A percentile compares a stretch with the other conserved stretches of the same genome.
Evolutionary conservation across 2,888 invertebrate genomes (phyloP).

Genomic region (Ganaspis brasiliensis): DNA sequence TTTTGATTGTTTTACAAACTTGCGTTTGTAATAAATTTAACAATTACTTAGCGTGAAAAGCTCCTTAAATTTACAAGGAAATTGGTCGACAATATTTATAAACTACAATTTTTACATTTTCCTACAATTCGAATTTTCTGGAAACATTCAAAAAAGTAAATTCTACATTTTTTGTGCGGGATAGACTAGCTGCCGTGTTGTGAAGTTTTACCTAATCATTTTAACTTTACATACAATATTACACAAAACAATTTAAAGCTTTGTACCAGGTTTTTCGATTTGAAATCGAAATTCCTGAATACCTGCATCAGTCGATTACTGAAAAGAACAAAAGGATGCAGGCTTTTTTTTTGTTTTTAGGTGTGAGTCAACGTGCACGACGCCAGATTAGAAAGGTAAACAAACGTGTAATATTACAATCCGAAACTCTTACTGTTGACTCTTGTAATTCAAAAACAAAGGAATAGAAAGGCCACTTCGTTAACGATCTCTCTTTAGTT

Average conservation of each 20-base stretch:
- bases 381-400: slow-evolving; percentile 19
- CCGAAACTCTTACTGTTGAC: slow-evolving; percentile 27
- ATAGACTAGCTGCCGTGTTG: slow-evolving; percentile 28
- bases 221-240: slow-evolving; percentile 36
- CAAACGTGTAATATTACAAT: slow-evolving; percentile 25
- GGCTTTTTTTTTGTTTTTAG: not conserved
- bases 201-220: slow-evolving; percentile 17
- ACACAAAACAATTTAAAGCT: slow-evolving; percentile 2
- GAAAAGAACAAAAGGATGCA: slow-evolving; percentile 38
- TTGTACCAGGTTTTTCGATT: slow-evolving; percentile 15
- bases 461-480: slow-evolving; percentile 43
- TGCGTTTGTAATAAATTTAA: too few species aligned
- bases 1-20: too few species aligned
- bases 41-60: too few species aligned
- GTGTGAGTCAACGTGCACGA: slow-evolving; percentile 23
- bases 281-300: slow-evolving; percentile 12
- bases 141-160: not conserved
- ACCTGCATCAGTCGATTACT: slow-evolving; percentile 42
- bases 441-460: slow-evolving; percentile 35
- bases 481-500: slow-evolving; percentile 40
- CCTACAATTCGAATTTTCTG: slow-evolving; percentile 27
- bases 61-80: too few species aligned
- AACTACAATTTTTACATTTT: too few species aligned
- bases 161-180: slow-evolving; percentile 18
- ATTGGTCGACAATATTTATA: too few species aligned